Conservation (phyloP, 2,797 vertebrate genomes). For the Nyctalus aviator region DNA sequence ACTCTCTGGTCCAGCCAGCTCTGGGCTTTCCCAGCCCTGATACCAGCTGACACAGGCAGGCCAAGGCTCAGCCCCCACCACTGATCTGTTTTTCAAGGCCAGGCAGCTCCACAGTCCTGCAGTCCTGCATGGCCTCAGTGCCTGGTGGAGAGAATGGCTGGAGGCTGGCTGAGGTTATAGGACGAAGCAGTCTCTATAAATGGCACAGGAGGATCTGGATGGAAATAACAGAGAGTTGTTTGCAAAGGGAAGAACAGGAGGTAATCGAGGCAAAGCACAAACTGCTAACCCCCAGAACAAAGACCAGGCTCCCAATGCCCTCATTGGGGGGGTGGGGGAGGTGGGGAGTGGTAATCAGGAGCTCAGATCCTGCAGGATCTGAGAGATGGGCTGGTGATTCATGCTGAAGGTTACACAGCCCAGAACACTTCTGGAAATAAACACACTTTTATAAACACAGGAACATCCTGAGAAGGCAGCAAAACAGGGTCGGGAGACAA, state of each 20-base stretch:
- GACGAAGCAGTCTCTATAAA: neutral
- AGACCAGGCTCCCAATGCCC: neutral
- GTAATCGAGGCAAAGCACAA: neutral
- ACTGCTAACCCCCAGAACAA: neutral
- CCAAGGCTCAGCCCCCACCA: neutral
- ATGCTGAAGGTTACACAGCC: neutral
- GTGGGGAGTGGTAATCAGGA: neutral
- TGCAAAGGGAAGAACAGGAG: neutral
- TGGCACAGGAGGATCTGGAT: neutral
- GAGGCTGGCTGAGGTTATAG: neutral
- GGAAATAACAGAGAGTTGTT: conserved; percentile 54
- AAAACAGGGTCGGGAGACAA: neutral
- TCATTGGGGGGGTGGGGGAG: neutral
- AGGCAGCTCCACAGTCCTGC: neutral
- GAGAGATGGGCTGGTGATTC: neutral
- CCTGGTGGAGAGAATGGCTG: neutral
- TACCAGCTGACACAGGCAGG: no score
- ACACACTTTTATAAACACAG: neutral
- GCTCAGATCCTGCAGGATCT: neutral
- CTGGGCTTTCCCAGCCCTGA: neutral
- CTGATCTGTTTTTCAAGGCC: neutral
- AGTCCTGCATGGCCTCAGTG: neutral
- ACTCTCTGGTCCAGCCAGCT: neutral
- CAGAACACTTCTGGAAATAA: neutral
- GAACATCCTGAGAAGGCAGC: neutral